These are phyloP conservation scores for Brachionus angularis DNA, from an alignment of 1,140 invertebrate genomes.

Conservation along the genomic window DNA sequence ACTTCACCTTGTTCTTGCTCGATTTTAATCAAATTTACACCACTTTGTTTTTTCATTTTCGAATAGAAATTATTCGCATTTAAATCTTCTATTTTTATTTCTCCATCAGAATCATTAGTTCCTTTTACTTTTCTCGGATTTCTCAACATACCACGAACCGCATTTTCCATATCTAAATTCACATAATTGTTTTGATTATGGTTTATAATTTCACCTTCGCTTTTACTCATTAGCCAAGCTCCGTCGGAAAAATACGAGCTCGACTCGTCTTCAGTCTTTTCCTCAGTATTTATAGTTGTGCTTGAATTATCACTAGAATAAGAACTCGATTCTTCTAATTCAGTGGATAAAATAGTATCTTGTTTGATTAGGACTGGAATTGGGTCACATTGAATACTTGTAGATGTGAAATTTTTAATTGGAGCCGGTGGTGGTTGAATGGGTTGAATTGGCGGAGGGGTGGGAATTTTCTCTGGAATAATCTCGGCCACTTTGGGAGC, in stretches of 20 bases:
- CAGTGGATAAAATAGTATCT: neutral
- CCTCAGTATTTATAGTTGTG: neutral
- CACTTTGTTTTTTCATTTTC: neutral
- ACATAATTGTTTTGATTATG: conserved; percentile 31
- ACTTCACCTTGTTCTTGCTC: conserved; percentile 28
- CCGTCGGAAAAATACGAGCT: conserved; percentile 41
- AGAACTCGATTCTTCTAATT: neutral
- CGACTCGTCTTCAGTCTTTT: conserved; percentile 12
- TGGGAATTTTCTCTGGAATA: neutral
- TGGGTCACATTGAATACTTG: conserved; percentile 34
- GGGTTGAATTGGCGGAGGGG: neutral
- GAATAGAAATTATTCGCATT: neutral
- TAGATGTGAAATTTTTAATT: neutral
- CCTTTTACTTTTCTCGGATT: conserved; percentile 27
- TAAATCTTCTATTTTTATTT: conserved; percentile 5
- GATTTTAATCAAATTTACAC: conserved; percentile 3
- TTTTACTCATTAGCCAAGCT: conserved; percentile 38
- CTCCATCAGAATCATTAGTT: conserved; percentile 10
- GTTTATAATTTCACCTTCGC: conserved; percentile 36
- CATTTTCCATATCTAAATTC: conserved; percentile 18
- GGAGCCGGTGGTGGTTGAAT: neutral
- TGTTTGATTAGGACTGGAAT: neutral
- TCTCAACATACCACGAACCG: neutral
- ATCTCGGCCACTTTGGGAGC: too few relatives aligned
- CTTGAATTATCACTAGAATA: neutral